Conservation (phyloP, 2,888 invertebrate species). For the Apodemia zela region DNA sequence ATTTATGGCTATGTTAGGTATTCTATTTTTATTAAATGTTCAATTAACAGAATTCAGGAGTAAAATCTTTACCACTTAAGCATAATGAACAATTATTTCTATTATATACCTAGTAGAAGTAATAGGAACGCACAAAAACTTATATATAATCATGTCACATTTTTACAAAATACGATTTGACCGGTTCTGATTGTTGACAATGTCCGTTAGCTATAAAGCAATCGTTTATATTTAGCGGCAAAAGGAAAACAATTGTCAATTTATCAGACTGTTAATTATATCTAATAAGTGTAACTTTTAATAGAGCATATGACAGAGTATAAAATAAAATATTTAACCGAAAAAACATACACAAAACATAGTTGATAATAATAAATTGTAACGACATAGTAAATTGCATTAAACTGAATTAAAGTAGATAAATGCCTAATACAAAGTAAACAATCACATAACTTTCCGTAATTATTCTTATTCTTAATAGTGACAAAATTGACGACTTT, state of each 20-base stretch:
- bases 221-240: neutral
- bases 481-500: too few relatives aligned
- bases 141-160: neutral
- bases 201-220: neutral
- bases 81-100: neutral
- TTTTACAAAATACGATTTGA: conserved; percentile 4
- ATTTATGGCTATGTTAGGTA: too few relatives aligned
- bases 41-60: too few relatives aligned
- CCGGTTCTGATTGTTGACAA: neutral
- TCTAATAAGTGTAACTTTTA: neutral
- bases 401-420: too few relatives aligned
- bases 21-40: too few relatives aligned
- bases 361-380: too few relatives aligned
- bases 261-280: conserved; percentile 5
- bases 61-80: neutral
- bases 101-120: conserved; percentile 1
- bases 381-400: too few relatives aligned
- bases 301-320: neutral
- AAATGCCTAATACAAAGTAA: too few relatives aligned
- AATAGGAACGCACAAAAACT: conserved; percentile 7
- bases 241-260: conserved; percentile 1
- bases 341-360: neutral
- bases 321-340: neutral
- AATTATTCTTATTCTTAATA: too few relatives aligned
- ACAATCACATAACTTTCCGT: too few relatives aligned